Evolutionary conservation across 2,113 vertebrate genomes (phyloP).

Genomic region (Strix aluco): DNA sequence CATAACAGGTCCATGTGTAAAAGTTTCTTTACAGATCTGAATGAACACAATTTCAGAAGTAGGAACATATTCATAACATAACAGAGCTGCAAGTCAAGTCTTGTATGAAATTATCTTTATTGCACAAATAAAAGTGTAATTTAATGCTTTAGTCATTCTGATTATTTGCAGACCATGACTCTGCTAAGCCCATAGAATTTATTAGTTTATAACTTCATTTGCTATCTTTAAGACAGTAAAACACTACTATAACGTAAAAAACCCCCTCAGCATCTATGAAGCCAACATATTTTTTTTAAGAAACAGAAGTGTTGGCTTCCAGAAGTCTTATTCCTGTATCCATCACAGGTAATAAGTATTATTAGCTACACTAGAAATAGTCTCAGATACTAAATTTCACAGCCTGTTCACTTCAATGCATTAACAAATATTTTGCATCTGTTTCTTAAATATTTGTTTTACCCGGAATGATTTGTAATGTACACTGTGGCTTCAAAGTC

Average conservation of each 20-base stretch:
- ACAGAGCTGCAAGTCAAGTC: background rate
- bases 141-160: slow-evolving; percentile 1
- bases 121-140: background rate
- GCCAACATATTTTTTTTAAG: background rate
- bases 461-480: background rate
- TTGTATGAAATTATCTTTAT: background rate
- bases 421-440: background rate
- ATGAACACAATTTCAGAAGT: background rate
- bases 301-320: background rate
- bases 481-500: background rate
- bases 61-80: background rate
- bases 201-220: background rate
- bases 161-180: background rate
- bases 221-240: background rate
- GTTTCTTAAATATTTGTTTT: background rate
- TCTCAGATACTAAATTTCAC: background rate
- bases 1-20: background rate
- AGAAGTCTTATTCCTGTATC: background rate
- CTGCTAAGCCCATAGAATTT: background rate
- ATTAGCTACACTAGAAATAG: background rate
- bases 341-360: background rate
- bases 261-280: background rate
- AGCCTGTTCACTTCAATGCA: background rate
- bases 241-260: background rate
- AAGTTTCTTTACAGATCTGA: background rate